These are phyloP conservation scores for Salvelinus namaycush DNA, from an alignment of 2,113 vertebrate species.

Conservation along the genomic window DNA sequence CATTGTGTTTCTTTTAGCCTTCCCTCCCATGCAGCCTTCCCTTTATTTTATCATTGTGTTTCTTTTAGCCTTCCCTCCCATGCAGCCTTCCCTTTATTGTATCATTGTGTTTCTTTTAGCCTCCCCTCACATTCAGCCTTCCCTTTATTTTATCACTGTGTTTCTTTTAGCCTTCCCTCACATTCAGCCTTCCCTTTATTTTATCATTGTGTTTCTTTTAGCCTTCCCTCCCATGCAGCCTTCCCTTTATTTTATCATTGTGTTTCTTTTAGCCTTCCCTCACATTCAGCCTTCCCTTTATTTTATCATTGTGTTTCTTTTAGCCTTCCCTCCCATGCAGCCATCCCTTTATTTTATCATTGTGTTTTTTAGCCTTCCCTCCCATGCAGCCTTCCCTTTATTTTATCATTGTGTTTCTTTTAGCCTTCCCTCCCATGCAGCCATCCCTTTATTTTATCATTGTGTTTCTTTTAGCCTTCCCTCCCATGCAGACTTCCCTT, in stretches of 20 bases:
- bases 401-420: background rate
- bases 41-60: background rate
- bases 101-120: background rate
- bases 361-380: background rate
- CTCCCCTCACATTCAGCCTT: slow-evolving; percentile 8
- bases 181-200: too few species aligned
- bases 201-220: too few species aligned
- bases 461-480: background rate
- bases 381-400: background rate
- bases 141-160: background rate
- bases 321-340: background rate
- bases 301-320: too few species aligned
- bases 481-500: slow-evolving; percentile 10
- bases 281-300: background rate
- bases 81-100: slow-evolving; percentile 1
- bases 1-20: background rate
- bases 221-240: too few species aligned
- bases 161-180: background rate
- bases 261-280: background rate
- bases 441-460: background rate
- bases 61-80: slow-evolving; percentile 10
- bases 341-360: too few species aligned
- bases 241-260: too few species aligned
- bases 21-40: slow-evolving; percentile 13
- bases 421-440: background rate